Conservation (phyloP, 2,888 invertebrate species). For the Artemia sinica region DNA sequence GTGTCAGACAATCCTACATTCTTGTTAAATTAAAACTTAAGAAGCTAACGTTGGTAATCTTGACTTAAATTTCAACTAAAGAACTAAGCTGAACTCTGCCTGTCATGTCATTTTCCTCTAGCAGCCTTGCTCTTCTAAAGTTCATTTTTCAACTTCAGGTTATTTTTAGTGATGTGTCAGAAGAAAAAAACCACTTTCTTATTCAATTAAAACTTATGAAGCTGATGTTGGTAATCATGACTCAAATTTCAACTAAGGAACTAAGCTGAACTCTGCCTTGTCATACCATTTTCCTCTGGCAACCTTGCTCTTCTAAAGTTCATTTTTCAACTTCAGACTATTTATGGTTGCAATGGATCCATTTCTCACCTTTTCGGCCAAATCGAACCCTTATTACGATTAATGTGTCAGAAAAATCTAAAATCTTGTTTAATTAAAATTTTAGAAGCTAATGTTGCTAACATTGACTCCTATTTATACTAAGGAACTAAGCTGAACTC, state of each 20-base stretch:
- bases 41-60: too few relatives aligned
- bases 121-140: too few relatives aligned
- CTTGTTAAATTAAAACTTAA: neutral
- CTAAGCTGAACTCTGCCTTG: neutral
- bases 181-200: neutral
- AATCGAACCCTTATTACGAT: too few relatives aligned
- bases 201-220: neutral
- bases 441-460: neutral
- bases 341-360: too few relatives aligned
- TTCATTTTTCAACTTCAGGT: too few relatives aligned
- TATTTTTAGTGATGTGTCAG: too few relatives aligned
- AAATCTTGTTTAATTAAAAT: neutral
- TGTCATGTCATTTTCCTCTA: too few relatives aligned
- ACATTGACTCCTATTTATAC: slow-evolving; percentile 1
- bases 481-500: neutral
- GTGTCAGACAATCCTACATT: neutral
- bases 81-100: too few relatives aligned
- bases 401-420: neutral
- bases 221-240: slow-evolving; percentile 2
- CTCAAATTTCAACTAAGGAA: neutral
- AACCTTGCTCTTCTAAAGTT: slow-evolving; percentile 2
- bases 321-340: too few relatives aligned
- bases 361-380: too few relatives aligned
- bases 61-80: too few relatives aligned
- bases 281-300: neutral